Conservation (phyloP, 2,113 vertebrate genomes). For the Hymenochirus boettgeri region DNA sequence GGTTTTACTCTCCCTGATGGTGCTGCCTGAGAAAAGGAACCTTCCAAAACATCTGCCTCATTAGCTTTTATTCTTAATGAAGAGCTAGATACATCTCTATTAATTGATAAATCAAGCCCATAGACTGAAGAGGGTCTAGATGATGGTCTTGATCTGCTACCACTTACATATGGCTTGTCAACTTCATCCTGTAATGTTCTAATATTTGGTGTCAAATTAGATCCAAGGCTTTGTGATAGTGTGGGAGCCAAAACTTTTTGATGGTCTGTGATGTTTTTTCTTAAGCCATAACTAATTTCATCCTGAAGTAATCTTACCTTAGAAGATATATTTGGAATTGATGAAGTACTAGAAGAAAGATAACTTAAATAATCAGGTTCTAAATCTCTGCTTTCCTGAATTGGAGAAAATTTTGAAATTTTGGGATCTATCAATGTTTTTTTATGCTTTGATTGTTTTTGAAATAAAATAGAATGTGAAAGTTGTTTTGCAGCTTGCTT, state of each 20-base stretch:
- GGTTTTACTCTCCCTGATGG: constrained; percentile 90
- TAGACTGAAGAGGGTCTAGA: constrained; percentile 95
- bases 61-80: constrained; percentile 87
- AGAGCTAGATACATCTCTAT: constrained; percentile 91
- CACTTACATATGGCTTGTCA: constrained; percentile 85
- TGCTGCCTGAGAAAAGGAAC: constrained; percentile 79
- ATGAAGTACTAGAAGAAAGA: constrained; percentile 82
- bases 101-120: constrained; percentile 92
- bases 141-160: constrained; percentile 85
- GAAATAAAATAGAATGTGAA: constrained; percentile 89
- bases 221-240: constrained; percentile 74
- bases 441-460: constrained; percentile 95
- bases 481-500: constrained; percentile 97
- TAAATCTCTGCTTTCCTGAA: constrained; percentile 90
- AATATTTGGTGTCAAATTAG: constrained; percentile 70
- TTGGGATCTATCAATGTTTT: constrained; percentile 89
- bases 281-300: constrained; percentile 92
- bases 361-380: constrained; percentile 90
- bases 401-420: constrained; percentile 91
- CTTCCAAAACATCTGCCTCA: constrained; percentile 84
- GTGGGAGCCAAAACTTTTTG: constrained; percentile 88
- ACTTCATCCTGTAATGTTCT: constrained; percentile 80
- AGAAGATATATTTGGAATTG: constrained; percentile 81
- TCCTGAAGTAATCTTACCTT: constrained; percentile 92
- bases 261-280: constrained; percentile 94